Conservation (phyloP, 2,888 invertebrate species). For the Cephus rjabovi region DNA sequence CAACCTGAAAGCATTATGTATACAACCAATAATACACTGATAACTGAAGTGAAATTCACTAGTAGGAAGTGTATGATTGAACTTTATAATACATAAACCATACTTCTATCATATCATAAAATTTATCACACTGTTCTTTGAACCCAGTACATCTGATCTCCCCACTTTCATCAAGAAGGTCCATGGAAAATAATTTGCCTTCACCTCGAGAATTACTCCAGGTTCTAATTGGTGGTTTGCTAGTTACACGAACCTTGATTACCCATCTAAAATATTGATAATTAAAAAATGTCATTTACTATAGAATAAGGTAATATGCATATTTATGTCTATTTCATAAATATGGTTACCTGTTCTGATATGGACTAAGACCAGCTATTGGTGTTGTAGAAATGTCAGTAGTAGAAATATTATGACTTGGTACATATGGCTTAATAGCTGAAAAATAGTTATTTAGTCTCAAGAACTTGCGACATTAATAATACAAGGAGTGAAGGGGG, state of each 20-base stretch:
- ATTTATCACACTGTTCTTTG: slow-evolving; percentile 88
- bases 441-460: background rate
- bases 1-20: slow-evolving; percentile 69
- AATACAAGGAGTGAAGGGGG: too few relatives aligned
- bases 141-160: slow-evolving; percentile 95
- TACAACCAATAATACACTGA: background rate
- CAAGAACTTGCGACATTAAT: background rate
- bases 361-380: slow-evolving; percentile 89
- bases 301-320: background rate
- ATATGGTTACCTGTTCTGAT: slow-evolving; percentile 82
- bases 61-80: background rate
- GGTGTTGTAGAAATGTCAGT: slow-evolving; percentile 67
- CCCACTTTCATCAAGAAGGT: slow-evolving; percentile 92
- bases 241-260: slow-evolving; percentile 88
- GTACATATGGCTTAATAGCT: background rate
- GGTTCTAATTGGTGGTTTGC: slow-evolving; percentile 82
- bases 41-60: background rate
- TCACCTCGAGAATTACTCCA: slow-evolving; percentile 95
- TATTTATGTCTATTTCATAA: background rate
- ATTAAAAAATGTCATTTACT: background rate
- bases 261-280: slow-evolving; percentile 77
- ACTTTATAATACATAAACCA: slow-evolving; percentile 8
- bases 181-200: slow-evolving; percentile 93
- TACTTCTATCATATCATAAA: slow-evolving; percentile 89
- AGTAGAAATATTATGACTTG: background rate